A percentile compares a stretch with the other conserved stretches of the same genome.
phyloP scores from a whole-genome alignment of 2,888 invertebrate species.

The Petrolisthes cinctipes region DNA sequence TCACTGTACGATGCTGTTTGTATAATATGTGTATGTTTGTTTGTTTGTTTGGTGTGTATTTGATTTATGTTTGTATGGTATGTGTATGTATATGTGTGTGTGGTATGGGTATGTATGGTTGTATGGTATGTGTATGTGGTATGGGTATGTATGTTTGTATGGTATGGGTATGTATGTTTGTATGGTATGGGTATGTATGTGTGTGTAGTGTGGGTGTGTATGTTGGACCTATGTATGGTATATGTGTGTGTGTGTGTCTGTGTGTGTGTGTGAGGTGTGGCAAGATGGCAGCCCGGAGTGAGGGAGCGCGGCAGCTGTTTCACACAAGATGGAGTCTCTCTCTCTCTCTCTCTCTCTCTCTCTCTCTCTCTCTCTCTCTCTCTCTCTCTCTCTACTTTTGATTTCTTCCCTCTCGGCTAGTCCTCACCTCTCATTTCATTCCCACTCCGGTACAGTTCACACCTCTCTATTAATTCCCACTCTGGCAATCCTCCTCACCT shows the following conservation, averaged over 20 bases:
- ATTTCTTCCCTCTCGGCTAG: no score
- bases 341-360: constrained; percentile 9
- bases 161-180: no score
- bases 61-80: neutral
- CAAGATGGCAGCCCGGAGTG: constrained; percentile 8
- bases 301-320: constrained; percentile 3
- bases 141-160: no score
- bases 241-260: no score
- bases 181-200: no score
- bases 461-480: neutral
- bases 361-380: constrained; percentile 9
- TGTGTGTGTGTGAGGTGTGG: no score
- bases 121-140: no score
- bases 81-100: neutral
- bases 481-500: no score
- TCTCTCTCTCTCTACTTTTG: no score
- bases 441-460: neutral
- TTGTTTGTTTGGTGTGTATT: neutral
- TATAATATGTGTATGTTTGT: neutral
- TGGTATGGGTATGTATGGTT: neutral
- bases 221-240: no score
- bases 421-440: neutral
- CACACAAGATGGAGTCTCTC: constrained; percentile 13
- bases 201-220: no score
- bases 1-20: neutral